Evolutionary conservation across 1,140 invertebrate species (phyloP).

Genomic region (Lasioglossum albipes): DNA sequence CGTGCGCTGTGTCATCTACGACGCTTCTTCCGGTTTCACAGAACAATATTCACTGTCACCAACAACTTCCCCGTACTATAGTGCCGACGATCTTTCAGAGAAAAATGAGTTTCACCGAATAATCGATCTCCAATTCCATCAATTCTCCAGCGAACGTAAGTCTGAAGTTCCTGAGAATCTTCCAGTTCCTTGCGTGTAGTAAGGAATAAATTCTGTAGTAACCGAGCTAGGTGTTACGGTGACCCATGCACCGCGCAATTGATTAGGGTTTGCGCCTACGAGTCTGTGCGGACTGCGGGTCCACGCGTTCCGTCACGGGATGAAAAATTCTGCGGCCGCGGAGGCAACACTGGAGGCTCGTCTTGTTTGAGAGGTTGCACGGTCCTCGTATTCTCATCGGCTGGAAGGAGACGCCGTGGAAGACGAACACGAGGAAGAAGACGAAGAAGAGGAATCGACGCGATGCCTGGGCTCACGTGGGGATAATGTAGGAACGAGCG

Average conservation of each 20-base stretch:
- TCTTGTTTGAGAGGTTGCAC: conserved; percentile 38
- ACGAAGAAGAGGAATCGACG: conserved; percentile 58
- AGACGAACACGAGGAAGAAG: conserved; percentile 52
- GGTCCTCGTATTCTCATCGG: conserved; percentile 18
- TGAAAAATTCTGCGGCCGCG: conserved; percentile 25
- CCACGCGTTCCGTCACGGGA: background rate
- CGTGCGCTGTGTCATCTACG: conserved; percentile 14
- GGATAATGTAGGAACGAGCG: conserved; percentile 65
- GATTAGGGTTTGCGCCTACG: background rate
- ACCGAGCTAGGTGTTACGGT: background rate
- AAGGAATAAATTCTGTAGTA: too few species aligned
- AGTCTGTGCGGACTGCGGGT: background rate
- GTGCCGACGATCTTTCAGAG: background rate
- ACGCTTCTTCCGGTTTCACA: background rate
- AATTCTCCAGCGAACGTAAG: too few species aligned
- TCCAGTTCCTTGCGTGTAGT: too few species aligned
- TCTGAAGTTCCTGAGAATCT: too few species aligned
- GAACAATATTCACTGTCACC: conserved; percentile 26
- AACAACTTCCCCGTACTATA: background rate
- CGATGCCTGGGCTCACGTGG: conserved; percentile 53
- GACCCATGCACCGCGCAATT: background rate
- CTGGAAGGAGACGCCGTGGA: conserved; percentile 47
- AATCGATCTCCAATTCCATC: background rate
- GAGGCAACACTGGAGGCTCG: conserved; percentile 3
- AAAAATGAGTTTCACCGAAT: background rate